Percentiles rank a stretch among this genome's conserved stretches.
Conservation (phyloP, 2,797 vertebrate genomes). For the Hylomyscus alleni region DNA sequence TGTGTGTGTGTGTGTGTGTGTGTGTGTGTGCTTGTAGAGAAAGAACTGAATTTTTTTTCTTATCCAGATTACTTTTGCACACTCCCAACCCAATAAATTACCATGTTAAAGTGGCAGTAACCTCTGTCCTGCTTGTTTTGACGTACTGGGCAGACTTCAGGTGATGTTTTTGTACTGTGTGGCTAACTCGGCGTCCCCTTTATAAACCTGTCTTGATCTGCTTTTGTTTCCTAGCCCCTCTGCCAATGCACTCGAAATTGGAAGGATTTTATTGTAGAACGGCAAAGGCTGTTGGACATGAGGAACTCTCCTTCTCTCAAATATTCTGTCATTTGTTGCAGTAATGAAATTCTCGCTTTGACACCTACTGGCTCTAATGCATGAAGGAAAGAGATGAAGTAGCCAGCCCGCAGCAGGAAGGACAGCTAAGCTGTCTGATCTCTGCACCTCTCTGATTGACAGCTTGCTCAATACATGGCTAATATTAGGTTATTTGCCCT, state of each 20-base stretch:
- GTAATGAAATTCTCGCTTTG: slow-evolving; percentile 57
- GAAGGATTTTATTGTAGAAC: slow-evolving; percentile 14
- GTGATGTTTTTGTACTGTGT: slow-evolving; percentile 28
- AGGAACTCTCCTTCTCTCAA: slow-evolving; percentile 17
- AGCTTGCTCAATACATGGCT: slow-evolving; percentile 67
- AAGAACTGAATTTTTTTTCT: slow-evolving; percentile 67
- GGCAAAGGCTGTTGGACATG: slow-evolving; percentile 24
- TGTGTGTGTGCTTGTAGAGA: slow-evolving; percentile 51
- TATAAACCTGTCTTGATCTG: slow-evolving; percentile 13
- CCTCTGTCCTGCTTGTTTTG: slow-evolving; percentile 53
- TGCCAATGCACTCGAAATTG: background rate
- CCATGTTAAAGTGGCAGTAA: slow-evolving; percentile 63
- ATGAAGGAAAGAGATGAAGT: slow-evolving; percentile 1
- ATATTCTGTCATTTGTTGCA: slow-evolving; percentile 56
- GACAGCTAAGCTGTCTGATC: slow-evolving; percentile 21
- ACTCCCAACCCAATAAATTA: slow-evolving; percentile 36
- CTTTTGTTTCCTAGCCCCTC: slow-evolving; percentile 47
- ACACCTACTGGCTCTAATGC: slow-evolving; percentile 16
- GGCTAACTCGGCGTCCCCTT: background rate
- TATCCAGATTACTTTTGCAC: slow-evolving; percentile 37
- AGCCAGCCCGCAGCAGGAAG: slow-evolving; percentile 5
- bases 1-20: too few species aligned
- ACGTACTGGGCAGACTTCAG: slow-evolving; percentile 67
- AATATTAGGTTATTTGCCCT: slow-evolving; percentile 62
- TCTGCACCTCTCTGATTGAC: slow-evolving; percentile 42